Conservation (phyloP, 2,888 invertebrate genomes). For the Nysson spinosus region DNA sequence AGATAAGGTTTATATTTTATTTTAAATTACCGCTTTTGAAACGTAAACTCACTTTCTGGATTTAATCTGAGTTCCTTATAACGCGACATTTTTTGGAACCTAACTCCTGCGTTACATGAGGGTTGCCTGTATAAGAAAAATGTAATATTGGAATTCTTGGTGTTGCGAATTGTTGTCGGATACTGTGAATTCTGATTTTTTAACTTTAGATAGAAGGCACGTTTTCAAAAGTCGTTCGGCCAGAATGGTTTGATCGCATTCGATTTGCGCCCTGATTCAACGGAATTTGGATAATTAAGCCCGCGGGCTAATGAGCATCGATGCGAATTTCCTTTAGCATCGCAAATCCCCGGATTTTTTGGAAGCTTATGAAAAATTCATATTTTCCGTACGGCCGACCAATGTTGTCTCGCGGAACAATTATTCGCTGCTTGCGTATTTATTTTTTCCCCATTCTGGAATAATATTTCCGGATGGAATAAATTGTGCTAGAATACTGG, state of each 20-base stretch:
- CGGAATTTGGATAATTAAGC: conserved; percentile 22
- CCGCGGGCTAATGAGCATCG: conserved; percentile 5
- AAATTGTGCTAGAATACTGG: too few species aligned
- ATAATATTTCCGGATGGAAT: background rate
- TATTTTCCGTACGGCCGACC: background rate
- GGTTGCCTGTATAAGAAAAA: too few species aligned
- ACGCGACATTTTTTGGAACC: too few species aligned
- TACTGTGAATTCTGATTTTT: too few species aligned
- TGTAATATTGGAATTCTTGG: too few species aligned
- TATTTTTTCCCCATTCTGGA: background rate
- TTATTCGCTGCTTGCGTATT: background rate
- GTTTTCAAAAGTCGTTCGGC: conserved; percentile 28
- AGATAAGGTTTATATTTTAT: too few species aligned
- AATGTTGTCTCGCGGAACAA: background rate
- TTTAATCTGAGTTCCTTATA: too few species aligned
- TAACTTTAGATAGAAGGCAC: conserved; percentile 2
- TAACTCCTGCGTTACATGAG: too few species aligned
- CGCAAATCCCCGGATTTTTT: background rate
- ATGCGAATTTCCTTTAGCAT: background rate
- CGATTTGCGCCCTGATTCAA: conserved; percentile 26
- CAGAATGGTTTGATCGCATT: conserved; percentile 10
- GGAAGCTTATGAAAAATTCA: background rate
- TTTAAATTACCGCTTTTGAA: too few species aligned
- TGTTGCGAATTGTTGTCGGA: too few species aligned
- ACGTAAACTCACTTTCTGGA: too few species aligned